Evolutionary conservation across 2,113 vertebrate species (phyloP).

Genomic region (Hyaena hyaena): DNA sequence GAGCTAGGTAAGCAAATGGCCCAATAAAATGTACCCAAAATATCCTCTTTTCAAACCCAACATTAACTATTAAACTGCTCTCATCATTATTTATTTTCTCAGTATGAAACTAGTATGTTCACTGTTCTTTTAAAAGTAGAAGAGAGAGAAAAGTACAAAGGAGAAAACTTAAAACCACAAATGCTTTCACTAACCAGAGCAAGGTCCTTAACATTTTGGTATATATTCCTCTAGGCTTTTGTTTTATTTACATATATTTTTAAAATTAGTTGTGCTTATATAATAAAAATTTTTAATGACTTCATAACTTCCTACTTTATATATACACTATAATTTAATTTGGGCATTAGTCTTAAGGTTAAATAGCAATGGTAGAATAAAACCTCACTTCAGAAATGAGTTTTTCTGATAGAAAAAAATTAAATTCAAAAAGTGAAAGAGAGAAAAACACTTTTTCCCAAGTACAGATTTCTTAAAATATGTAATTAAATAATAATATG

Average conservation of each 20-base stretch:
- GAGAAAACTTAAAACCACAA: conserved; percentile 20
- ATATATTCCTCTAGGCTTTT: neutral
- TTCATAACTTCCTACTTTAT: neutral
- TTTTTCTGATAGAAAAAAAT: neutral
- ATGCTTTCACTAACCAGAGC: neutral
- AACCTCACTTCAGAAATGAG: conserved; percentile 43
- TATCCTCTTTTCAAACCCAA: neutral
- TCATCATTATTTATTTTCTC: conserved; percentile 23
- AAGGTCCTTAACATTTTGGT: neutral
- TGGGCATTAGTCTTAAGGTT: conserved; percentile 3
- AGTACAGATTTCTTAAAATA: conserved; percentile 9
- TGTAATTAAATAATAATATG: conserved; percentile 18
- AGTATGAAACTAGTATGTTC: conserved; percentile 37
- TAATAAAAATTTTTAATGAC: conserved; percentile 9
- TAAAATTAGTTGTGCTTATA: neutral
- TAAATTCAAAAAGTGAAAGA: neutral
- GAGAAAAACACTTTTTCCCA: neutral
- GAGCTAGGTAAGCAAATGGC: neutral
- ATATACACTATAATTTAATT: conserved; percentile 13
- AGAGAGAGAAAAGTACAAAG: neutral
- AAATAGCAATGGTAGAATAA: conserved; percentile 39
- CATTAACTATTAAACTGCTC: conserved; percentile 42
- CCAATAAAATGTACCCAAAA: neutral
- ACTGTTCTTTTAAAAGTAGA: neutral
- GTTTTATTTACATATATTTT: neutral